Percentiles rank a stretch among this genome's conserved stretches.
phyloP scores from a whole-genome alignment of 2,888 invertebrate species.

The Tromatobia lineatoria region DNA sequence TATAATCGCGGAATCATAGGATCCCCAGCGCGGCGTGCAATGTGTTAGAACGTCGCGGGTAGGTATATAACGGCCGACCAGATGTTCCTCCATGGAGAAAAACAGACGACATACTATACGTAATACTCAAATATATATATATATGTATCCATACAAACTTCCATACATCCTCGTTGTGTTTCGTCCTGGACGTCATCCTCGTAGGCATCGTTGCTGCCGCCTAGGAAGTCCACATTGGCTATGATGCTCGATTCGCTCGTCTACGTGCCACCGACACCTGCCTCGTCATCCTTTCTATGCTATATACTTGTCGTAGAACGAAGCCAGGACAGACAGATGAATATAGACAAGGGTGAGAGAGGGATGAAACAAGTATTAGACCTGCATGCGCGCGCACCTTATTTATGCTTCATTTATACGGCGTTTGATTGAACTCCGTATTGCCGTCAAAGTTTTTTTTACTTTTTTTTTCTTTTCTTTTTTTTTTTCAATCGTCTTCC shows the following conservation, averaged over 20 bases:
- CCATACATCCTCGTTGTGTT: conserved; percentile 42
- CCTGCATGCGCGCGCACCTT: conserved; percentile 53
- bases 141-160: neutral
- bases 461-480: neutral
- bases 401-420: conserved; percentile 75
- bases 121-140: conserved; percentile 25
- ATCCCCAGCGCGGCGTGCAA: conserved; percentile 60
- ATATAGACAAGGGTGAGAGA: conserved; percentile 43
- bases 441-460: conserved; percentile 36
- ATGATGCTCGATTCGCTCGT: conserved; percentile 52
- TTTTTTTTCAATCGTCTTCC: conserved; percentile 4
- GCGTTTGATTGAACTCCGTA: conserved; percentile 73
- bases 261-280: conserved; percentile 79
- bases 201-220: conserved; percentile 70
- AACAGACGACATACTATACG: conserved; percentile 59
- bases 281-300: conserved; percentile 77
- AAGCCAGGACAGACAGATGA: conserved; percentile 21
- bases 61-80: conserved; percentile 79
- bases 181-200: conserved; percentile 60
- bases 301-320: conserved; percentile 24
- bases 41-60: conserved; percentile 67
- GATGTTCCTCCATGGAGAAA: conserved; percentile 74
- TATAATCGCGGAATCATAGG: conserved; percentile 79
- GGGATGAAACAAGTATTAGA: conserved; percentile 58
- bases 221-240: conserved; percentile 76